Evolutionary conservation across 2,888 invertebrate species (phyloP), one percentile per base, ranked within the genome.

Genomic region (Silvanus unidentatus): DNA sequence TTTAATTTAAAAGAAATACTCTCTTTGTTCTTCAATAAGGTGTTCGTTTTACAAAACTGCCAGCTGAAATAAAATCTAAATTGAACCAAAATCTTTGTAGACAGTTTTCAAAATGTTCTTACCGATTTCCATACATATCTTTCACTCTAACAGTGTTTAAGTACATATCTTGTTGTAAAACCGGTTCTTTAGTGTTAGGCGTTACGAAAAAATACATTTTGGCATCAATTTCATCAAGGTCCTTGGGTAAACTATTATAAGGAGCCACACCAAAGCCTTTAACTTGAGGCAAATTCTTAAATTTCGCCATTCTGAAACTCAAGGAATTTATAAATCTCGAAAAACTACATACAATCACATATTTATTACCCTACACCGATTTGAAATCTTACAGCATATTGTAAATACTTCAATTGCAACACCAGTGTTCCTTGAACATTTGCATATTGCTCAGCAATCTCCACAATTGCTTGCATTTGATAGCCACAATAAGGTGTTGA

Each of bases 401-500:
- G 68, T 1, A 62, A 63, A 55, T 73, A 70, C 12, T 62, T 45
- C 36, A 78, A 53, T 39, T 65, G 66, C 12, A 79, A 53, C 42
- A 69, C 66, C 38, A 79, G 59, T 30, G 68, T 60, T 11, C 79
- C 79, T 42, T 68, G 63, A 5, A 74, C 72, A 42, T 65, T 65
- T 8, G 67, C 63, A 1, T 73, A 70, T 51, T 64, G 65, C 42
- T 69, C 69, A 1, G 77, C 73, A n/a, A 75, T 56, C n/a, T 62
- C 60, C 9, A 76, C 67, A 1, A 71, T 66, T 2, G 73, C 74
- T 58, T 77, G 74, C 2, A 79, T 57, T 50, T 78, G 77, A 36
- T 62, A 73, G 75, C 80, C 80, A 63, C 80, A 80, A 63, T 67
- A 79, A 9, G 77, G 77, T 39, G 64, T 52, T 35, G 72, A 57